Evolutionary conservation across 2,888 invertebrate genomes (phyloP).

Genomic region (Ennomos fuscantarius): DNA sequence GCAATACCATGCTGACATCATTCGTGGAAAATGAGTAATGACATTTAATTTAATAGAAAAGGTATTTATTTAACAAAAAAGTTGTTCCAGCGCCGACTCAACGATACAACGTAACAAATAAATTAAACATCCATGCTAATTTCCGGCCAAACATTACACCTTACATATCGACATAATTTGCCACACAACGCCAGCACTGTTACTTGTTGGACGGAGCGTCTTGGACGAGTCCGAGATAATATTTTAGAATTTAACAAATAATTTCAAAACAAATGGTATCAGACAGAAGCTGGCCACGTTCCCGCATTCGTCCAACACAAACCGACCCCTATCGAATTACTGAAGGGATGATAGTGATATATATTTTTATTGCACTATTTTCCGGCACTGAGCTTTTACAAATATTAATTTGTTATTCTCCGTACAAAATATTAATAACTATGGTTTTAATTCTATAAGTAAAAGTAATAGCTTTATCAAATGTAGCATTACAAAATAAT

Average conservation of each 20-base stretch:
- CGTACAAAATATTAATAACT: conserved; percentile 64
- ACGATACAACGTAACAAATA: conserved; percentile 79
- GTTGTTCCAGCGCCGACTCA: conserved; percentile 77
- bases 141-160: conserved; percentile 78
- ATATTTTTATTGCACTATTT: conserved; percentile 53
- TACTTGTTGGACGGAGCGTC: conserved; percentile 47
- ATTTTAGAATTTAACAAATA: conserved; percentile 41
- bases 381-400: conserved; percentile 63
- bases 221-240: conserved; percentile 49
- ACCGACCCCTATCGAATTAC: conserved; percentile 48
- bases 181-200: conserved; percentile 73
- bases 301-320: conserved; percentile 47
- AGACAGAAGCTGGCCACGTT: conserved; percentile 27
- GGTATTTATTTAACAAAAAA: conserved; percentile 83
- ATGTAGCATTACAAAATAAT: conserved; percentile 76
- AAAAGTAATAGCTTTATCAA: conserved; percentile 65
- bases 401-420: conserved; percentile 53
- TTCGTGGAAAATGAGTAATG: conserved; percentile 77
- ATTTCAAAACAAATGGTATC: conserved; percentile 37
- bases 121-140: conserved; percentile 80
- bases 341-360: conserved; percentile 48
- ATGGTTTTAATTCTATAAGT: conserved; percentile 63
- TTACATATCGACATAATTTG: conserved; percentile 70
- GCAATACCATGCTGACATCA: conserved; percentile 83
- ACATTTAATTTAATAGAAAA: conserved; percentile 74